Base-by-base conservation (phyloP, 2,888 invertebrate species). In the Pimpla rufipes region DNA sequence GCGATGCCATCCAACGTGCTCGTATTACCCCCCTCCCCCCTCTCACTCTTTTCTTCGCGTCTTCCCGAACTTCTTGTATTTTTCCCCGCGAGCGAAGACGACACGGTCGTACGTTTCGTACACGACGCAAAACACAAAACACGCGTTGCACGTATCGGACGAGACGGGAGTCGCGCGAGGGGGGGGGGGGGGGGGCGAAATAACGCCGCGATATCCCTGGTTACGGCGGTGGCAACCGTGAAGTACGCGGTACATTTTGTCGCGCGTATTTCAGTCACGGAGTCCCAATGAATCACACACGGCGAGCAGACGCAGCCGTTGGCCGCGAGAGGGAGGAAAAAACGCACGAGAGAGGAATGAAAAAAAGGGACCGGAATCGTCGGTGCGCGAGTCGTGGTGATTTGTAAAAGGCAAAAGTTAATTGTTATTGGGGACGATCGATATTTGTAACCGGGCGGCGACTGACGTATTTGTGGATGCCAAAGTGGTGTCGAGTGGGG, bases 261-360 rank as follows among this genome's bases (percentile, higher is more conserved):
- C 75, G 83, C 40, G 59, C 66, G 82, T 86, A 86, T 85, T 84
- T 83, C 84, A 85, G 86, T 86, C 85, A 86, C 86, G 86, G 81
- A 85, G 82, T 79, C 79, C 57, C 84, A 81, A 86, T 86, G 83
- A 84, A 86, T 86, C 85, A 84, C 79, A 52, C 50, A 67, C 47
- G 37, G 47, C 62, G 35, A 68, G 2, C 35, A 74, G 50, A 76
- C 47, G 74, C 40, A 70, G 45, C 11, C 40, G 52, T 45, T 71
- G 66, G 66, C 66, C 10, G 67, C 37, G 42, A 21, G 37, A 50
- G 50, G 55, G 52, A 67, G 79, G 37, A n/a, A 64, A 45, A 75
- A 42, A 55, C n/a, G n/a, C n/a, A 37, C 37, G 55, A 47, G 78
- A 75, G 16, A 16, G 50, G 55, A 45, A 47, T 66, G 45, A 45